Base-by-base conservation (phyloP, 1,140 invertebrate genomes). In the Branchinecta lindahli region DNA sequence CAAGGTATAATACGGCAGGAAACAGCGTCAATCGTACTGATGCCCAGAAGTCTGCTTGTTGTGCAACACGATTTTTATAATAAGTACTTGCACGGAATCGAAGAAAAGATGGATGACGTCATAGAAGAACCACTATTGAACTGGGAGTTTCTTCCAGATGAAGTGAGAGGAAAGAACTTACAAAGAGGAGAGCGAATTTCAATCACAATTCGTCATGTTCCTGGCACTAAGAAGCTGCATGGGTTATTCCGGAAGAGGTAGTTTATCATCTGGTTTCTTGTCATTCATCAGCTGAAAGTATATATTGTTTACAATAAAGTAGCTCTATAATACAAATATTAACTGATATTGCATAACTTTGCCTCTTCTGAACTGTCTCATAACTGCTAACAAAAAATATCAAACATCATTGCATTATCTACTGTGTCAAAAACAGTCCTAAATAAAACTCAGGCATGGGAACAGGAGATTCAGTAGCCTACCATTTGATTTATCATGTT, bases 131-230 rank as follows among this genome's bases (percentile, higher is more conserved):
- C 82, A 67, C 75, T 82, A 8, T 82, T 88, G 47, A 96, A 96
- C 80, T 80, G 89, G 72, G 73, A 83, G 44, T 71, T 77, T 83
- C 73, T 88, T 85, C 77, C 81, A 79, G 70, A 73, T 75, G 66
- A 79, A 77, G 68, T 86, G 20, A 78, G 83, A 67, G 83, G 82
- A 65, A 77, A 84, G 72, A 79, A 77, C 68, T 73, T 94, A 45
- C 74, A 81, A 68, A 83, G 94, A 68, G 79, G 81, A 1, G 90
- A 86, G 15, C 84, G 94, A 77, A 80, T 97, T 72, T 98, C 94
- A 8, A 79, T 98, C 46, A 98, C 95, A 52, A 95, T 98, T 72
- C 84, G 94, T 77, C 86, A 94, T 84, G 93, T 96, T 8, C 91
- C 92, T 70, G 12, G 18, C 18, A 61, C 52, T 15, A 61, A 6